Base-by-base conservation (phyloP, 2,113 vertebrate species). In the Dipodomys merriami region DNA sequence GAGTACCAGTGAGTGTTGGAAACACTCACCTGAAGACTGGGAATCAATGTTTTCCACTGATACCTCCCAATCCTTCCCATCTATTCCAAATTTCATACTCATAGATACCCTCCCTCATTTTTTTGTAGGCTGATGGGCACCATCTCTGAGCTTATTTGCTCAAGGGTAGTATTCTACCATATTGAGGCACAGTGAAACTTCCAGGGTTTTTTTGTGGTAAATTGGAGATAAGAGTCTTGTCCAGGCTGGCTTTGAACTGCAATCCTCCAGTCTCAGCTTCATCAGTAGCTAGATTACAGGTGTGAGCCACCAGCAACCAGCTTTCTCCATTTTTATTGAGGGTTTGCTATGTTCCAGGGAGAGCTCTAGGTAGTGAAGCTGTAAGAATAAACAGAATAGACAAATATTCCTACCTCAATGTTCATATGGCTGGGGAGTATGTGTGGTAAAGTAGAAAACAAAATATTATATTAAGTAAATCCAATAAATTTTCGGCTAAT, bases 301-400 rank as follows among this genome's bases (percentile, higher is more conserved):
- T 49, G 8, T 49, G 49, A 49, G 49, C 49, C 49, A 49, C 49
- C 12, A 49, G 49, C 49, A 11, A 8, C 49, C 12, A 12, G 49
- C 49, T 49, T 49, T 29, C 12, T 12, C 29, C 33, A 71, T 72
- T 60, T 65, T 84, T 82, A 74, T 35, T 77, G 53, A 90, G 39
- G 10, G 25, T 49, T 90, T 95, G 60, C 57, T 80, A 60, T 81
- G 22, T 90, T 74, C 79, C 25, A 84, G 13, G 19, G 83, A 83
- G 57, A 86, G 60, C 88, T 95, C 60, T 88, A 92, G 79, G 69
- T n/a, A 91, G 72, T 88, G 71, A 76, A 69, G 39, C 25, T 76
- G 23, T 27, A 91, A 33, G 72, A 85, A 85, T 71, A 33, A 86
- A 87, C n/a, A 88, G 65, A 92, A 72, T 22, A 91, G 46, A 82